These are phyloP conservation scores for Telmatochromis sp. DNA, from an alignment of 2,113 vertebrate genomes.

Conservation along the genomic window DNA sequence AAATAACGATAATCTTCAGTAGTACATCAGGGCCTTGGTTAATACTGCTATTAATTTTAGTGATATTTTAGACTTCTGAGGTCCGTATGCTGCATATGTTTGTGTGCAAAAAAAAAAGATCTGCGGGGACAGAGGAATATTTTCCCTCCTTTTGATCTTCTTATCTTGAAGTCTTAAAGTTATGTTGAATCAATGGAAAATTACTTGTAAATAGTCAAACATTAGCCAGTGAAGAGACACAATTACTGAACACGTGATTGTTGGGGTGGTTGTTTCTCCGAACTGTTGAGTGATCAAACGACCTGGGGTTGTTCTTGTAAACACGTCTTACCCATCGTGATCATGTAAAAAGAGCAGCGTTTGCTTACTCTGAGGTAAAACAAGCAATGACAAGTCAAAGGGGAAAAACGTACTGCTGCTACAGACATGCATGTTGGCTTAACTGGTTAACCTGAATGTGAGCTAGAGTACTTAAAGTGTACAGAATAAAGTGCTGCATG, in stretches of 20 bases:
- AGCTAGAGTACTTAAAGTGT: background rate
- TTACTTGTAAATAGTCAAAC: background rate
- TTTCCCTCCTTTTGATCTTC: background rate
- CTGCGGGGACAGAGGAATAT: background rate
- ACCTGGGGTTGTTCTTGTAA: background rate
- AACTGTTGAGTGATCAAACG: background rate
- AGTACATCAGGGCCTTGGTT: slow-evolving; percentile 38
- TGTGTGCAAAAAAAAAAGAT: background rate
- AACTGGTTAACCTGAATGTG: background rate
- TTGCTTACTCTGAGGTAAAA: background rate
- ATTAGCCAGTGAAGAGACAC: background rate
- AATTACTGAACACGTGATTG: background rate
- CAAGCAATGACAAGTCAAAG: background rate
- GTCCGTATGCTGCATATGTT: background rate
- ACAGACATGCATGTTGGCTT: background rate
- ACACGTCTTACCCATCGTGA: background rate
- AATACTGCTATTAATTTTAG: slow-evolving; percentile 11
- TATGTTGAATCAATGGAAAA: background rate
- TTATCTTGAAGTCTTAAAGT: background rate
- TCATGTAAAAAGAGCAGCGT: background rate
- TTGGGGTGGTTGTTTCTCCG: background rate
- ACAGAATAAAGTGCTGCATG: background rate
- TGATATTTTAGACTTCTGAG: slow-evolving; percentile 12
- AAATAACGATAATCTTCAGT: slow-evolving; percentile 36
- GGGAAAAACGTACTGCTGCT: background rate